These are phyloP conservation scores for Entomobrya multifasciata DNA, from an alignment of 2,888 invertebrate genomes.

Conservation along the genomic window DNA sequence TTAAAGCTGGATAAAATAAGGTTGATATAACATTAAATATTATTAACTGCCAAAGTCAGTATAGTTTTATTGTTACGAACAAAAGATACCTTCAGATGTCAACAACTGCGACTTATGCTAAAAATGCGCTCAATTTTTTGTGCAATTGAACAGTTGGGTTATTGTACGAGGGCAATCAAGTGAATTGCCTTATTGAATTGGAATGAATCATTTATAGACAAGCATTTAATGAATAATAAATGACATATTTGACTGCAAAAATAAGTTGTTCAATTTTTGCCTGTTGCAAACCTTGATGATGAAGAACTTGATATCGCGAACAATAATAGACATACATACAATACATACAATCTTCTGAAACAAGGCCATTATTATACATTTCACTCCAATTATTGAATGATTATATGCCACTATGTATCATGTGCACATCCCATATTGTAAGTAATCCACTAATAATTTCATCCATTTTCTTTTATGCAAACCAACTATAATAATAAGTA, in stretches of 20 bases:
- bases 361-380: slow-evolving; percentile 56
- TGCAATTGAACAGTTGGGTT: too few relatives aligned
- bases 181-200: slow-evolving; percentile 40
- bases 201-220: slow-evolving; percentile 47
- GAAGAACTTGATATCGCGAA: slow-evolving; percentile 11
- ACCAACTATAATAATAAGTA: slow-evolving; percentile 17
- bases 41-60: too few relatives aligned
- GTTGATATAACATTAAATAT: too few relatives aligned
- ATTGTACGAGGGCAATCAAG: slow-evolving; percentile 28
- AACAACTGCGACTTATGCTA: slow-evolving; percentile 8
- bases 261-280: slow-evolving; percentile 65
- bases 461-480: slow-evolving; percentile 27
- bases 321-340: not conserved
- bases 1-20: too few relatives aligned
- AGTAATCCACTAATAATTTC: slow-evolving; percentile 29
- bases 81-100: slow-evolving; percentile 33
- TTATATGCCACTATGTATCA: not conserved
- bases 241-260: slow-evolving; percentile 64
- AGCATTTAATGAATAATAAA: slow-evolving; percentile 69
- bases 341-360: slow-evolving; percentile 1
- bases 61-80: too few relatives aligned
- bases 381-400: slow-evolving; percentile 25
- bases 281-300: slow-evolving; percentile 41
- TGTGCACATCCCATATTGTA: not conserved
- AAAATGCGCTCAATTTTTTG: not conserved